Percentiles rank a stretch among this genome's conserved stretches.
These are phyloP conservation scores for Perodicticus potto DNA, from an alignment of 2,797 vertebrate species.

Conservation along the genomic window DNA sequence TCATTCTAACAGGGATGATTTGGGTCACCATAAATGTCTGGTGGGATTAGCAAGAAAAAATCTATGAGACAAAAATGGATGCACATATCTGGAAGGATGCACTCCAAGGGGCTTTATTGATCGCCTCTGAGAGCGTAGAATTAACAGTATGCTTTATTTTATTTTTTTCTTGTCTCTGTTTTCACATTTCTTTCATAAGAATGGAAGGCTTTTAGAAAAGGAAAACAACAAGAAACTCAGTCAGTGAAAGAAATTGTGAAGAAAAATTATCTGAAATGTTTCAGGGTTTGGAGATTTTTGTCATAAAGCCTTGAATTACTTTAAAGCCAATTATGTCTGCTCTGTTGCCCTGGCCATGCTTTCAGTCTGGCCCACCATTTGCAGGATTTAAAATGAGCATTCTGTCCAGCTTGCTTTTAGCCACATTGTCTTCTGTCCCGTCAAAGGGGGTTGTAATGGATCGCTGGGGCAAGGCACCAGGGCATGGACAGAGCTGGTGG, in stretches of 20 bases:
- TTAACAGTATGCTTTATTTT: background rate
- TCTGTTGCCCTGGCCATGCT: background rate
- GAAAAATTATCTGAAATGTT: constrained; percentile 49
- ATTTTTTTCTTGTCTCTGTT: background rate
- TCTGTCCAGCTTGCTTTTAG: constrained; percentile 52
- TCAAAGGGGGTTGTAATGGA: constrained; percentile 16
- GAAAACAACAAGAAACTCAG: constrained; percentile 47
- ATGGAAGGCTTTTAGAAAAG: background rate
- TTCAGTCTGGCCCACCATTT: background rate
- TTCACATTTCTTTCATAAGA: background rate
- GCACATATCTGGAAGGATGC: background rate
- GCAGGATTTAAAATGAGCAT: constrained; percentile 65
- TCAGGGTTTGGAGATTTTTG: background rate
- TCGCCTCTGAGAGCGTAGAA: background rate
- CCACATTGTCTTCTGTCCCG: constrained; percentile 35
- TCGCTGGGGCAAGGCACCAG: background rate
- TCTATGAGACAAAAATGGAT: background rate
- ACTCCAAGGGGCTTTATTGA: background rate
- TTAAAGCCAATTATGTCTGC: constrained; percentile 58
- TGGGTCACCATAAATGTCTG: background rate
- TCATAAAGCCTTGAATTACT: constrained; percentile 42
- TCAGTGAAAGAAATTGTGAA: constrained; percentile 16
- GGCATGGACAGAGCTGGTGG: background rate
- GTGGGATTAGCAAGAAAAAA: background rate
- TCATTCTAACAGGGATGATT: background rate